These are phyloP conservation scores for Xenopus petersii DNA, from an alignment of 2,797 vertebrate genomes.

Conservation along the genomic window DNA sequence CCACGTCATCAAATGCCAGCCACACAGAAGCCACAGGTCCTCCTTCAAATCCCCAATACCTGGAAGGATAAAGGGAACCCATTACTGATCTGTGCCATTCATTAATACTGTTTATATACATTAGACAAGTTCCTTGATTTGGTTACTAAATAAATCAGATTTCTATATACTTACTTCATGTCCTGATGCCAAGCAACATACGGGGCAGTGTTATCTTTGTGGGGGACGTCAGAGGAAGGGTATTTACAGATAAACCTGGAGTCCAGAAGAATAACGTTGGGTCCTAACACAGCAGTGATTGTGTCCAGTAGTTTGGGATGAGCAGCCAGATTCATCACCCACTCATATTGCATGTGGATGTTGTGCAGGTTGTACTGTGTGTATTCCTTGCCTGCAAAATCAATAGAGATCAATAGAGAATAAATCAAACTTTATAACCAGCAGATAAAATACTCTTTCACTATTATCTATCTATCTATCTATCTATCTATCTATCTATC, in stretches of 20 bases:
- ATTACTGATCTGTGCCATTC: background rate
- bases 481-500: too few species aligned
- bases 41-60: constrained; percentile 76
- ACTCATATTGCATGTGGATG: constrained; percentile 66
- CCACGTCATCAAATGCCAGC: constrained; percentile 74
- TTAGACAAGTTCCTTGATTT: too few species aligned
- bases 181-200: constrained; percentile 81
- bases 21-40: constrained; percentile 73
- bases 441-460: too few species aligned
- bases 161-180: constrained; percentile 63
- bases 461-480: too few species aligned
- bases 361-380: constrained; percentile 77
- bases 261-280: constrained; percentile 72
- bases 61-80: constrained; percentile 35
- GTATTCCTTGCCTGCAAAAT: constrained; percentile 65
- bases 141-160: too few species aligned
- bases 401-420: background rate
- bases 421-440: background rate
- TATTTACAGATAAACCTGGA: constrained; percentile 81
- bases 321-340: constrained; percentile 66
- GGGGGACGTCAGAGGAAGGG: constrained; percentile 51
- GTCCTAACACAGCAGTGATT: constrained; percentile 64
- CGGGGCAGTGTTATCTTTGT: constrained; percentile 52
- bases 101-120: too few species aligned
- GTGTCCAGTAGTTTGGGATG: constrained; percentile 62